Base-by-base conservation (phyloP, 2,113 vertebrate genomes). In the Myocastor coypus region DNA sequence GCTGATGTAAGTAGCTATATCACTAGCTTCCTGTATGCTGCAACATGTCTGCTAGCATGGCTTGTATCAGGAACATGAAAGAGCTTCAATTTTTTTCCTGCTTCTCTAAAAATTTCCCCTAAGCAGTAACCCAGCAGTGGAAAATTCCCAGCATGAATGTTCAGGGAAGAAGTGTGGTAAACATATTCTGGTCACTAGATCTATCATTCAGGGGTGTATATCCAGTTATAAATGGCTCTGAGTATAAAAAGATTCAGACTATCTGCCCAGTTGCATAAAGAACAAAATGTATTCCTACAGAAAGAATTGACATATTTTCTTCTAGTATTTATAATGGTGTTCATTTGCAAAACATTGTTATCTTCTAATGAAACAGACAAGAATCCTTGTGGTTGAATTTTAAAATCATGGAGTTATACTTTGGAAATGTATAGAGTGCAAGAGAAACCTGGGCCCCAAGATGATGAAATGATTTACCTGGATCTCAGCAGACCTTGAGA, bases 91-190 rank as follows among this genome's bases (percentile, higher is more conserved):
- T 96, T 96, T 97, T 98, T 95, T 97, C 94, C 97, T 98, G 81
- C 97, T 97, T 97, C 98, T 98, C 94, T 97, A 98, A 98, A 98
- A 98, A 97, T 92, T 98, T 98, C 98, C 98, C 98, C 87, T 98
- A 87, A 98, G 98, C 97, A 97, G 86, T 97, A 97, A 98, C 69
- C 93, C 86, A 82, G 96, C 82, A 98, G 98, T 98, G 98, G 98
- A 98, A 99, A 99, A 98, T 99, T 96, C 98, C 98, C 98, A 99
- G 98, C 96, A 88, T 46, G 69, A 96, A 97, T 69, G 92, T 95
- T 96, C 94, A 92, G 28, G 78, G 90, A 97, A 83, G 91, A 97
- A 97, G 97, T 97, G 96, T 97, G 97, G 97, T 97, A 98, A 98
- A 98, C 96, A 97, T 97, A 97, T 97, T 97, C 98, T 88, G 89